phyloP scores from a whole-genome alignment of 2,113 vertebrate species.

The Puffinus mauretanicus region DNA sequence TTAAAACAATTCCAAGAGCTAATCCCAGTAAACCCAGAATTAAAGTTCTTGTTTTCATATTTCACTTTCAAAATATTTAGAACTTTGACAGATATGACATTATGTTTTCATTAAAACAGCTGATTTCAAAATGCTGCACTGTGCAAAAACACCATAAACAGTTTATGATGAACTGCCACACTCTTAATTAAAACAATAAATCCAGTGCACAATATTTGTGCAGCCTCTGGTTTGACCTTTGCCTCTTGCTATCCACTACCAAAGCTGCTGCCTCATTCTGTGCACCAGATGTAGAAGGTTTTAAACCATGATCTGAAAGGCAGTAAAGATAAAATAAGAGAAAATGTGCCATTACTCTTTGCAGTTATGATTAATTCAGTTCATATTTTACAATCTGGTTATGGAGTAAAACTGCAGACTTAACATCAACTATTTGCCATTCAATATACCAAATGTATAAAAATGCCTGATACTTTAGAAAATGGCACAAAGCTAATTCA shows the following conservation, averaged over 20 bases:
- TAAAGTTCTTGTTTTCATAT: conserved; percentile 85
- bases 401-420: conserved; percentile 84
- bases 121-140: conserved; percentile 84
- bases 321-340: conserved; percentile 87
- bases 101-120: conserved; percentile 88
- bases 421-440: conserved; percentile 82
- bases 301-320: conserved; percentile 82
- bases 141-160: conserved; percentile 89
- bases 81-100: conserved; percentile 88
- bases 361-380: conserved; percentile 89
- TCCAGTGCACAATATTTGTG: conserved; percentile 85
- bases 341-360: conserved; percentile 84
- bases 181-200: conserved; percentile 97
- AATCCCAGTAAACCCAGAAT: conserved; percentile 83
- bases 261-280: conserved; percentile 76
- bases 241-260: conserved; percentile 82
- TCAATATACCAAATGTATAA: conserved; percentile 79
- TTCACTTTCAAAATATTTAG: conserved; percentile 89
- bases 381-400: conserved; percentile 90
- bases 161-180: conserved; percentile 90
- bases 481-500: conserved; percentile 72
- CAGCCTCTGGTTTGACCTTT: conserved; percentile 86
- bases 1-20: conserved; percentile 78
- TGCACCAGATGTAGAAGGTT: conserved; percentile 79
- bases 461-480: conserved; percentile 75